Percentiles rank a stretch among this genome's conserved stretches.
These are phyloP conservation scores for Fabriciana adippe DNA, from an alignment of 2,888 invertebrate species.

Conservation along the genomic window DNA sequence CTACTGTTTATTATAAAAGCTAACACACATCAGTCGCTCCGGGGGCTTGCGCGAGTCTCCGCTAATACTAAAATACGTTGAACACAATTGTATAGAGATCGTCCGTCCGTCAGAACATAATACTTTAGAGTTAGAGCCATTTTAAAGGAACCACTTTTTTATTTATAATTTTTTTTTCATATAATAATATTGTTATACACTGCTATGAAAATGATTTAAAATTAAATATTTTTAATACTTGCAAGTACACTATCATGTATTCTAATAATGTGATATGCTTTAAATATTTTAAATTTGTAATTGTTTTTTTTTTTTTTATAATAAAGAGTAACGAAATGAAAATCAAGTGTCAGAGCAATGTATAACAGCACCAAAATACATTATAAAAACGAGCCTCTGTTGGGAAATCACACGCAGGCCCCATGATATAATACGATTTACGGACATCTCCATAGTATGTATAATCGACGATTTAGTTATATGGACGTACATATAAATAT, in stretches of 20 bases:
- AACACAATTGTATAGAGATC: constrained; percentile 42
- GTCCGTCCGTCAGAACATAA: constrained; percentile 17
- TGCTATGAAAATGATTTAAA: background rate
- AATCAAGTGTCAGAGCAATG: background rate
- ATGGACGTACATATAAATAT: constrained; percentile 9
- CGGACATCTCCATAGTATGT: constrained; percentile 7
- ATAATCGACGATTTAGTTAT: constrained; percentile 22
- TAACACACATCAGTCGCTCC: constrained; percentile 67
- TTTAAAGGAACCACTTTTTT: constrained; percentile 22
- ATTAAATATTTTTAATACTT: background rate
- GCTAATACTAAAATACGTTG: constrained; percentile 33
- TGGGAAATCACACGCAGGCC: constrained; percentile 35
- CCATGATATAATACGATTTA: constrained; percentile 28
- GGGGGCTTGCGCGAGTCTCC: constrained; percentile 52
- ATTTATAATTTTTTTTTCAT: background rate
- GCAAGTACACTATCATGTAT: too few relatives aligned
- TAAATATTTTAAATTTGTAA: background rate
- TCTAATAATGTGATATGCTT: constrained; percentile 4
- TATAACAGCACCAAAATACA: constrained; percentile 16
- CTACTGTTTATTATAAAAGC: constrained; percentile 63
- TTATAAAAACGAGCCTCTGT: constrained; percentile 33
- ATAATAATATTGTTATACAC: constrained; percentile 14
- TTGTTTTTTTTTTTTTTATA: background rate
- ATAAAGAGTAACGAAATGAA: background rate
- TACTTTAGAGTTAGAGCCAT: constrained; percentile 26